Conservation (phyloP, 2,888 invertebrate species). For the Itoplectis maculator region DNA sequence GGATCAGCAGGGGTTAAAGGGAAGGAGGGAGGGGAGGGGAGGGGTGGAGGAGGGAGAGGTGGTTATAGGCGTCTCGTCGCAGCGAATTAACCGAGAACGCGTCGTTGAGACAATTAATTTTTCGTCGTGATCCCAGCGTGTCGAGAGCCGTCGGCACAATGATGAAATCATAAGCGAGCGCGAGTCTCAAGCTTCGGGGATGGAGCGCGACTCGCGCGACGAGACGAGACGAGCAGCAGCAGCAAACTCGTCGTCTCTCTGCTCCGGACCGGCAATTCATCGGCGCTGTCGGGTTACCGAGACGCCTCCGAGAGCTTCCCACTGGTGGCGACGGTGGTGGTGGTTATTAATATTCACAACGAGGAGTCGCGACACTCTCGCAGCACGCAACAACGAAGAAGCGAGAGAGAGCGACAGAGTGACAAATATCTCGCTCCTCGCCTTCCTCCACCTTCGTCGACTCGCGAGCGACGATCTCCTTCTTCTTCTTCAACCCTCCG, state of each 20-base stretch:
- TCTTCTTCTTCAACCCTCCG: not conserved
- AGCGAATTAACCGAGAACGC: conserved; percentile 34
- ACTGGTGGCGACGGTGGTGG: conserved; percentile 59
- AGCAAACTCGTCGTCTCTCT: not conserved
- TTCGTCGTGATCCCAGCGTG: conserved; percentile 36
- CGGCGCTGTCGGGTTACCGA: conserved; percentile 44
- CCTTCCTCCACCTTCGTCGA: conserved; percentile 69
- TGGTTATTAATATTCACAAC: conserved; percentile 83
- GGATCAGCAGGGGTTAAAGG: conserved; percentile 4
- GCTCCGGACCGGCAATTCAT: conserved; percentile 51
- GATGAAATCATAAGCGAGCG: conserved; percentile 81
- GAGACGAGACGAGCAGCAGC: conserved; percentile 40
- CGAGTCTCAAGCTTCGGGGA: conserved; percentile 33
- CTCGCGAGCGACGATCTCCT: conserved; percentile 61
- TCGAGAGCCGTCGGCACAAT: conserved; percentile 65
- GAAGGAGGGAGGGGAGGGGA: no score
- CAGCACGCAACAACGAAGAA: conserved; percentile 14
- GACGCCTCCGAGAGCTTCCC: conserved; percentile 6
- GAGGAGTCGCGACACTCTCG: conserved; percentile 68
- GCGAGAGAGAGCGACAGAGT: conserved; percentile 76
- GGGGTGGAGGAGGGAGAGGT: no score
- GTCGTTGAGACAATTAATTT: conserved; percentile 64
- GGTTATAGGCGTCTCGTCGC: no score
- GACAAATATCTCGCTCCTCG: conserved; percentile 80
- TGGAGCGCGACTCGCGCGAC: no score